phyloP scores from a whole-genome alignment of 1,140 invertebrate species.

The Camponotus pennsylvanicus region DNA sequence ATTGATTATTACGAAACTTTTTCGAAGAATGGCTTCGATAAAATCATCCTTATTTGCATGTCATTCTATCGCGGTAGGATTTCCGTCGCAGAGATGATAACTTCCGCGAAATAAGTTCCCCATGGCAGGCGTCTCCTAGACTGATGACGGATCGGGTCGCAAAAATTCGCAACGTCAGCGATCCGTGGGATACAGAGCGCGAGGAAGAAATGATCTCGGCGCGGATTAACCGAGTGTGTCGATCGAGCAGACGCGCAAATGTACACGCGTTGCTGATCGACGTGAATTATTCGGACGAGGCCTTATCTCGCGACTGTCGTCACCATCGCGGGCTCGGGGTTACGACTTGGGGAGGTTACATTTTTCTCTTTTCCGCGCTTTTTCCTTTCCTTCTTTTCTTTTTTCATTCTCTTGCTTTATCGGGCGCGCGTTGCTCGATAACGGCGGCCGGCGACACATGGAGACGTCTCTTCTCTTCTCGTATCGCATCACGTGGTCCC shows the following conservation, averaged over 20 bases:
- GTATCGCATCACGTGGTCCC: background rate
- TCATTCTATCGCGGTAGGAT: constrained; percentile 20
- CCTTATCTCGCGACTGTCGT: constrained; percentile 67
- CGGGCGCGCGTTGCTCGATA: constrained; percentile 19
- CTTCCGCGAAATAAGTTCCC: constrained; percentile 35
- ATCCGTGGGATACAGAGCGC: constrained; percentile 21
- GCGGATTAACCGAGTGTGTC: constrained; percentile 32
- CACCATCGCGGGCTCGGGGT: constrained; percentile 65
- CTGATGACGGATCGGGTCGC: constrained; percentile 5
- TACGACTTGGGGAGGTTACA: constrained; percentile 68
- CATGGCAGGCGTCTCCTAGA: background rate
- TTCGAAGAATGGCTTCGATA: background rate
- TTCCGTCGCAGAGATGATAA: constrained; percentile 30
- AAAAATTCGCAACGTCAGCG: constrained; percentile 33
- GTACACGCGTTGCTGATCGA: constrained; percentile 9
- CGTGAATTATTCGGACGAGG: constrained; percentile 36
- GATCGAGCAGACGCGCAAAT: constrained; percentile 12
- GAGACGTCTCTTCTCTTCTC: constrained; percentile 24
- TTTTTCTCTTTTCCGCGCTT: constrained; percentile 64
- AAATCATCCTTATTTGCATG: background rate
- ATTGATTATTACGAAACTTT: background rate
- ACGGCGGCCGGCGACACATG: background rate
- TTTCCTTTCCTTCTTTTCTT: background rate
- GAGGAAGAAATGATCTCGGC: constrained; percentile 20
- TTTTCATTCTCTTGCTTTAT: constrained; percentile 69